Conservation (phyloP, 2,797 vertebrate species). For the Manis crassicaudata region DNA sequence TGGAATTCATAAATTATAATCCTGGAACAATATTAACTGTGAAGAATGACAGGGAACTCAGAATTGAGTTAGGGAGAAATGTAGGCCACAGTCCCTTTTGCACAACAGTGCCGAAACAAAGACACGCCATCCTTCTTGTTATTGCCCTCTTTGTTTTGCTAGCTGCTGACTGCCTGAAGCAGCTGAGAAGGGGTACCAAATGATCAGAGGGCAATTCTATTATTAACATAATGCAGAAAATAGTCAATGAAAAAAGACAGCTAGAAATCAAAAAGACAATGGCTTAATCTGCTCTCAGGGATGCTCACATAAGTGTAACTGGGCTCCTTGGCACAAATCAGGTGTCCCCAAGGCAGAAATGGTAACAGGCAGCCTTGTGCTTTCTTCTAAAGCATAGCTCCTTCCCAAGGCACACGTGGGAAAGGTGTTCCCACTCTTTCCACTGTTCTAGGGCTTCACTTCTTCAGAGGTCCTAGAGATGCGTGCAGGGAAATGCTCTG, state of each 20-base stretch:
- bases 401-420: neutral
- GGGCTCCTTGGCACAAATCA: neutral
- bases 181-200: conserved; percentile 80
- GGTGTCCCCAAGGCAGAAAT: neutral
- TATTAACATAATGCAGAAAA: conserved; percentile 82
- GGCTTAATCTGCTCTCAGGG: conserved; percentile 74
- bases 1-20: neutral
- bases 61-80: conserved; percentile 48
- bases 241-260: conserved; percentile 81
- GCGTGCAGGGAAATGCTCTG: neutral
- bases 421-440: neutral
- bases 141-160: conserved; percentile 78
- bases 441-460: neutral
- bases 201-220: conserved; percentile 82
- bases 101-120: conserved; percentile 30
- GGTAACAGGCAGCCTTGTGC: neutral
- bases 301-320: conserved; percentile 33
- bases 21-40: neutral
- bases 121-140: conserved; percentile 68
- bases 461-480: conserved; percentile 21
- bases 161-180: conserved; percentile 79
- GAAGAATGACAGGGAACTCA: neutral
- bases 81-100: neutral
- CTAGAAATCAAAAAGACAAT: conserved; percentile 84
- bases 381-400: neutral